These are phyloP conservation scores for Hydrotaea diabolus DNA, from an alignment of 2,888 invertebrate genomes.

Conservation along the genomic window DNA sequence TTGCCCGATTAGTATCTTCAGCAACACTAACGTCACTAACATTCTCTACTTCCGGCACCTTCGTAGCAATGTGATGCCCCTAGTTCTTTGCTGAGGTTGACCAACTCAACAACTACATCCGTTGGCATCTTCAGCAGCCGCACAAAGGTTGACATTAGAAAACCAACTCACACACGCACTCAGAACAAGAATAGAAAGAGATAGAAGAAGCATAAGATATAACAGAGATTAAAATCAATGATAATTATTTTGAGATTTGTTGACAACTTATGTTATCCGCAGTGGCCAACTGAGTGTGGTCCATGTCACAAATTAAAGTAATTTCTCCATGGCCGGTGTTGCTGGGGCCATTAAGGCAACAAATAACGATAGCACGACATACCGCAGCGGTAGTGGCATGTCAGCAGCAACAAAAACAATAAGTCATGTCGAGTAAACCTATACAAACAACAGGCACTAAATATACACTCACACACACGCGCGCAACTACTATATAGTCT, in stretches of 20 bases:
- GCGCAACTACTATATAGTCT: too few relatives aligned
- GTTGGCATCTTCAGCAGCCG: background rate
- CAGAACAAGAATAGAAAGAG: background rate
- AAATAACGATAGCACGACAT: constrained; percentile 66
- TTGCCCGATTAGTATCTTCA: too few relatives aligned
- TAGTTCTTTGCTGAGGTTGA: background rate
- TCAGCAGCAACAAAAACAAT: constrained; percentile 51
- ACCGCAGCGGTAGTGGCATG: constrained; percentile 41
- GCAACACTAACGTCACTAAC: too few relatives aligned
- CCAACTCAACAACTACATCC: background rate
- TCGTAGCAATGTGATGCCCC: too few relatives aligned
- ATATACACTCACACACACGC: constrained; percentile 30
- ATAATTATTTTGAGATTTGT: constrained; percentile 74
- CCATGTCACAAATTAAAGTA: constrained; percentile 60
- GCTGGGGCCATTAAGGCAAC: constrained; percentile 66
- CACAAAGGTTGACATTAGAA: background rate
- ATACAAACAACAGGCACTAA: constrained; percentile 71
- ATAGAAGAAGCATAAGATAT: background rate
- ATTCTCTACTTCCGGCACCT: too few relatives aligned
- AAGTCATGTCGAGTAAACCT: constrained; percentile 73
- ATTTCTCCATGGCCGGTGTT: constrained; percentile 52
- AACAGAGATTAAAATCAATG: constrained; percentile 72
- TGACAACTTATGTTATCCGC: constrained; percentile 72
- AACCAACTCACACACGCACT: background rate
- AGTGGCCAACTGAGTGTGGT: constrained; percentile 62